Evolutionary conservation across 2,797 vertebrate species (phyloP).

Genomic region (Etheostoma perlongum): DNA sequence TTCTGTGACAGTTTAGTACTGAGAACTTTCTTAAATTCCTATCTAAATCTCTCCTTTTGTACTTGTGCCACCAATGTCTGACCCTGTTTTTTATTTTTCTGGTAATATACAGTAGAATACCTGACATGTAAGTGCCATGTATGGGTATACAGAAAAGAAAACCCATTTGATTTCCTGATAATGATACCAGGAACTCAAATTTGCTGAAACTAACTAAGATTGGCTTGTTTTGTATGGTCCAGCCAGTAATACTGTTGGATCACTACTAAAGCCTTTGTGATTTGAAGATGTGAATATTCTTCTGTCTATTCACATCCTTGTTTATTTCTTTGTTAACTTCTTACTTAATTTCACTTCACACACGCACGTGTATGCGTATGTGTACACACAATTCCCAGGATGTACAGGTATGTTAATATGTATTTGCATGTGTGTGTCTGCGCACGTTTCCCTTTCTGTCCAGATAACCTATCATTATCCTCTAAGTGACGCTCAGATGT

Average conservation of each 20-base stretch:
- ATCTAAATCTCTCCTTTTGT: not conserved
- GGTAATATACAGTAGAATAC: not conserved
- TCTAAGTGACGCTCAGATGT: slow-evolving; percentile 24
- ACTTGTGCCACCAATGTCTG: not conserved
- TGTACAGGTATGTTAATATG: slow-evolving; percentile 29
- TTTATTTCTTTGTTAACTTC: not conserved
- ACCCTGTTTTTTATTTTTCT: not conserved
- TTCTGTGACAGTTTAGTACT: not conserved
- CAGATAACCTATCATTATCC: slow-evolving; percentile 41
- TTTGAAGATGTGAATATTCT: not conserved
- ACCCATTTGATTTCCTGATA: not conserved
- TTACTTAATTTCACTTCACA: not conserved
- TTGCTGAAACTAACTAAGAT: not conserved
- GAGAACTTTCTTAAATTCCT: not conserved
- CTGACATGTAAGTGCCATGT: not conserved
- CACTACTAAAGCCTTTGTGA: not conserved
- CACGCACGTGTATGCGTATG: not conserved
- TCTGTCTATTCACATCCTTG: not conserved
- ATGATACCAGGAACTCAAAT: not conserved
- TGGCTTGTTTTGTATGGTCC: not conserved
- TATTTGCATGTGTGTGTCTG: slow-evolving; percentile 27
- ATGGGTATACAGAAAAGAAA: not conserved
- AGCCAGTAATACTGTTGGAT: not conserved
- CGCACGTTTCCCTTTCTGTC: slow-evolving; percentile 25
- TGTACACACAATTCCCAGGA: slow-evolving; percentile 6